Conservation (phyloP, 2,113 vertebrate genomes). For the Thermophis baileyi region DNA sequence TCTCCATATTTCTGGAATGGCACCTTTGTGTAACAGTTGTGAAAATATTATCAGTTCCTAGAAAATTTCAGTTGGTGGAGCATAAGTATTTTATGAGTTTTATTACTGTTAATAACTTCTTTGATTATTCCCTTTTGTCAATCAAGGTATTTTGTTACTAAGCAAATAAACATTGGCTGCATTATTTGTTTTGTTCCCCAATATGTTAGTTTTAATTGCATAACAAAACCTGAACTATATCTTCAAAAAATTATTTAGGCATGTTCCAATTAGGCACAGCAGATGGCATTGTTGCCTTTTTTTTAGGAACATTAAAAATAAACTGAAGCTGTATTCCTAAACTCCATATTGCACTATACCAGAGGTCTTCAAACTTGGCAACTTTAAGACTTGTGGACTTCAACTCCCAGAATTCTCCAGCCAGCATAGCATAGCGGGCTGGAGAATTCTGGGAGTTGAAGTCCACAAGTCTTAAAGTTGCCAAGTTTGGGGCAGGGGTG, state of each 20-base stretch:
- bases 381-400: too few relatives aligned
- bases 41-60: neutral
- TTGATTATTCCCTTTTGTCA: neutral
- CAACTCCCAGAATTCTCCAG: too few relatives aligned
- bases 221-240: neutral
- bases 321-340: neutral
- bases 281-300: slow-evolving; percentile 8
- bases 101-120: neutral
- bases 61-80: neutral
- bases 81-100: neutral
- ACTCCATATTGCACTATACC: neutral
- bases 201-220: neutral
- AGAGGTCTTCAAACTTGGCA: too few relatives aligned
- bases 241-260: neutral
- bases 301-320: neutral
- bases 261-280: neutral
- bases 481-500: too few relatives aligned
- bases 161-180: neutral
- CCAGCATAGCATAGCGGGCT: too few relatives aligned
- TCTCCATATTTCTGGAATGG: neutral
- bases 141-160: neutral
- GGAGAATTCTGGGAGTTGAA: too few relatives aligned
- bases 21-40: neutral
- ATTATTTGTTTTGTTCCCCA: neutral
- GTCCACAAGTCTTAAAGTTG: too few relatives aligned